A percentile compares a stretch with the other conserved stretches of the same genome.
Conservation (phyloP, 1,140 invertebrate genomes). For the Leptinotarsa texana region DNA sequence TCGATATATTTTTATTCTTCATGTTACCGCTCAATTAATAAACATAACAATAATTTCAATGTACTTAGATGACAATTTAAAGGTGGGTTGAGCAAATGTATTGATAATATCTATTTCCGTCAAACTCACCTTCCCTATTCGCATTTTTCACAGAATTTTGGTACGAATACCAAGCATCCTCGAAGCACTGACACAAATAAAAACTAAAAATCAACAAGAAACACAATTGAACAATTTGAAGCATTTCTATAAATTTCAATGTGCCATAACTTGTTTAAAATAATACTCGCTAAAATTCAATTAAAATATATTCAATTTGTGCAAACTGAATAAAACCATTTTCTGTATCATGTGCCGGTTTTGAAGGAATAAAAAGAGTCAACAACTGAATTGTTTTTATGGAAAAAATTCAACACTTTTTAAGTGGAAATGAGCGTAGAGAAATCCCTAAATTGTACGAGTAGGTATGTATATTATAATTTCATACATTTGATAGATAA, state of each 20-base stretch:
- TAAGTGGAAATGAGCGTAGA: too few relatives aligned
- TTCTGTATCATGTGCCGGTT: too few relatives aligned
- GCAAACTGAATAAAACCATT: not conserved
- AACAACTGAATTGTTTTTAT: too few relatives aligned
- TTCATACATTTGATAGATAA: too few relatives aligned
- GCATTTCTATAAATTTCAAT: slow-evolving; percentile 6
- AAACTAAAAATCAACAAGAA: slow-evolving; percentile 17
- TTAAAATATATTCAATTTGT: not conserved
- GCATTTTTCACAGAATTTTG: slow-evolving; percentile 30
- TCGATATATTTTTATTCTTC: too few relatives aligned
- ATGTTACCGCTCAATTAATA: too few relatives aligned
- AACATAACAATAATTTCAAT: too few relatives aligned
- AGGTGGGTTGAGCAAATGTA: not conserved
- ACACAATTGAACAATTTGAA: slow-evolving; percentile 13
- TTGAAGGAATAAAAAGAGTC: too few relatives aligned
- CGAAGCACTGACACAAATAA: slow-evolving; percentile 28
- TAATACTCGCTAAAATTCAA: not conserved
- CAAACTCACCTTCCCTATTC: slow-evolving; percentile 38
- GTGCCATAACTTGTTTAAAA: not conserved
- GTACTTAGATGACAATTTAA: too few relatives aligned
- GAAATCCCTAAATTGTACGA: too few relatives aligned
- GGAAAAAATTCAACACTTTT: too few relatives aligned
- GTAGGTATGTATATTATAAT: too few relatives aligned
- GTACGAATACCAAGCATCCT: slow-evolving; percentile 37
- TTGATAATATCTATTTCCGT: not conserved